Base-by-base conservation (phyloP, 2,113 vertebrate species). In the Oncorhynchus tshawytscha region DNA sequence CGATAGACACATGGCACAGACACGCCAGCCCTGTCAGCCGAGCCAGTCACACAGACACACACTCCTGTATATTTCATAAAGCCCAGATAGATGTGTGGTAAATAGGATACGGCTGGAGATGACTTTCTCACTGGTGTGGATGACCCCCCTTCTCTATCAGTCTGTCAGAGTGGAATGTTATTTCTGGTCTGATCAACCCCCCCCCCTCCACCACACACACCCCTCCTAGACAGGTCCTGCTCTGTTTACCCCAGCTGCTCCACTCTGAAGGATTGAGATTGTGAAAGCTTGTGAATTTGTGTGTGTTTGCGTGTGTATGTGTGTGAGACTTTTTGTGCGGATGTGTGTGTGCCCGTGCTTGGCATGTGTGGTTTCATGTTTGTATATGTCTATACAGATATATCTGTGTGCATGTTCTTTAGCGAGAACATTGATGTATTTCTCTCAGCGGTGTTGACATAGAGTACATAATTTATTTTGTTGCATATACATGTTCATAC, bases 51-150 rank as follows among this genome's bases (percentile, higher is more conserved):
- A 80, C 85, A 68, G 77, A 65, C 83, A 75, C 48, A 76, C 72
- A 81, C 84, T 70, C 78, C 85, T 87, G 82, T 85, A 84, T 88
- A 88, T 89, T 87, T 89, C 84, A 84, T 83, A 49, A 70, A 79
- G 87, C 84, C 84, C 72, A 29, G 25, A 86, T 81, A 85, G 89
- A 90, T 88, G 83, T 70, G 76, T 88, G 85, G 89, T 87, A 88
- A 90, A 89, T 85, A 86, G 84, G 82, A 80, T 70, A 39, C 6
- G 27, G 66, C 16, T 34, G 27, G 66, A 69, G 62, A 64, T 24
- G 54, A 57, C 54, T 64, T 64, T 64, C 62, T 64, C 62, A 20
- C 54, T 57, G 54, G 54, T 7, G 54, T 57, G 54, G 54, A 57
- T 20, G 18, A 57, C 20, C 3, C 51, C 51, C 51, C 51, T 15